Conservation (phyloP, 2,888 invertebrate species). For the Idaea dimidiata region DNA sequence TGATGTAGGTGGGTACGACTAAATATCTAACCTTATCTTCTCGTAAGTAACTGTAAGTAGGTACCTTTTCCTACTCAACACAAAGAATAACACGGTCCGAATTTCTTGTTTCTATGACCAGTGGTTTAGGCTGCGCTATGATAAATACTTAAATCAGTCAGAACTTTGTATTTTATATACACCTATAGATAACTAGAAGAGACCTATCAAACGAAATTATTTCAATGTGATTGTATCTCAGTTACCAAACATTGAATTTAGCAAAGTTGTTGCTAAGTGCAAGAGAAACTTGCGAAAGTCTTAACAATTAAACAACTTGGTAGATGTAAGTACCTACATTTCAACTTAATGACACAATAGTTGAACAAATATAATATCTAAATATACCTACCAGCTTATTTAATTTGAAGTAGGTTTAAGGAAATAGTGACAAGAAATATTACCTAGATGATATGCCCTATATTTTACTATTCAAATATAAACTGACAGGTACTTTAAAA, state of each 20-base stretch:
- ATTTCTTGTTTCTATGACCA: too few species aligned
- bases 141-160: too few species aligned
- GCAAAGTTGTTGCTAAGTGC: not conserved
- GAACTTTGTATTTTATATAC: not conserved
- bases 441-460: slow-evolving; percentile 18
- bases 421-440: slow-evolving; percentile 14
- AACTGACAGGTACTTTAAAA: not conserved
- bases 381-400: not conserved
- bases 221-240: not conserved
- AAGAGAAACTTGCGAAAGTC: not conserved
- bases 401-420: not conserved
- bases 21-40: too few species aligned
- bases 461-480: slow-evolving; percentile 23
- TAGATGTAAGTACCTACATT: not conserved
- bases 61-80: too few species aligned
- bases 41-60: too few species aligned
- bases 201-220: not conserved
- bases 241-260: not conserved
- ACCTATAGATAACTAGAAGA: not conserved
- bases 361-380: not conserved
- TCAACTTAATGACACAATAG: not conserved
- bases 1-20: too few species aligned
- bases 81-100: too few species aligned
- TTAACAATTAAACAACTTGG: not conserved
- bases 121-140: too few species aligned